Evolutionary conservation across 2,797 vertebrate genomes (phyloP).

Genomic region (Cephalopachus bancanus): DNA sequence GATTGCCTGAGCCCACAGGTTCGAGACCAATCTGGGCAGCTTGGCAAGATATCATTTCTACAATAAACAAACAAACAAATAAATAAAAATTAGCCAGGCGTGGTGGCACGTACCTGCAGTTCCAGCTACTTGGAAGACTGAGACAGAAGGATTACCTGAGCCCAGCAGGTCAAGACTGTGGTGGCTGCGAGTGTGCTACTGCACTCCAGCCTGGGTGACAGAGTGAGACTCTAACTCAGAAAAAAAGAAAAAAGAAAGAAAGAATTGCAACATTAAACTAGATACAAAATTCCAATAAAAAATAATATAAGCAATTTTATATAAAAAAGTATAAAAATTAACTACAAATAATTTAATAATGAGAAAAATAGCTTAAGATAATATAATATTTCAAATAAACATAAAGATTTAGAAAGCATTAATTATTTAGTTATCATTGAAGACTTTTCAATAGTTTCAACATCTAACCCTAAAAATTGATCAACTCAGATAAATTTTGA

Average conservation of each 20-base stretch:
- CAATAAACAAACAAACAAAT: no score
- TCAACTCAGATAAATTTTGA: background rate
- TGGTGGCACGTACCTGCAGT: no score
- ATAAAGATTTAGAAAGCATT: background rate
- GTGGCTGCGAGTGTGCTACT: no score
- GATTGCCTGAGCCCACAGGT: no score
- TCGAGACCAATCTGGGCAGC: no score
- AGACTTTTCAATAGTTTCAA: background rate
- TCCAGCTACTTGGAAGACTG: no score
- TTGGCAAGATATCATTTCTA: no score
- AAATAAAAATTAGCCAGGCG: no score
- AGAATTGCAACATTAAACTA: background rate
- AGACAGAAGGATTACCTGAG: no score
- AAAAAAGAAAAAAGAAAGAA: background rate
- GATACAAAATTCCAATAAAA: background rate
- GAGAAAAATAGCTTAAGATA: background rate
- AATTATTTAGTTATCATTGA: background rate
- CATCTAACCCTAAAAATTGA: background rate
- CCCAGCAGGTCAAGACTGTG: no score
- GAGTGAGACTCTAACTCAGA: no score
- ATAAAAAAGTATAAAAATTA: background rate
- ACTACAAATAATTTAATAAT: background rate
- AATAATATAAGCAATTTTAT: background rate
- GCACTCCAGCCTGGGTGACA: no score
- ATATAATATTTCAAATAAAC: background rate